Evolutionary conservation across 1,140 invertebrate genomes (phyloP).

Genomic region (Heliothis virescens): DNA sequence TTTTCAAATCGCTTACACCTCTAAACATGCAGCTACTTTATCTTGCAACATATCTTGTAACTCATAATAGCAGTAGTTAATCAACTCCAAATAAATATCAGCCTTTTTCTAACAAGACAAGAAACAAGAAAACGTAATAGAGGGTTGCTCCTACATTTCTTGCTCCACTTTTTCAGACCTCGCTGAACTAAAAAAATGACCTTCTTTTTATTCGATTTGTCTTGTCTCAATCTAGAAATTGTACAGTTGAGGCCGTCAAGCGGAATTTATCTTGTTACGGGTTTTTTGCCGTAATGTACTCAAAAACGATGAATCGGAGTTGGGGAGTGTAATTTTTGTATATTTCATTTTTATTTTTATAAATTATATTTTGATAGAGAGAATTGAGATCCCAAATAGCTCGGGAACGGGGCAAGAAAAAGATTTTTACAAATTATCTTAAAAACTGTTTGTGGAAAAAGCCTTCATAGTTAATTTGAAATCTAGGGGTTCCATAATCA

Average conservation of each 20-base stretch:
- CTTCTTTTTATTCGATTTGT: slow-evolving; percentile 35
- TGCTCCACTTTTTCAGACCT: slow-evolving; percentile 13
- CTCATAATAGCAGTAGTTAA: neutral
- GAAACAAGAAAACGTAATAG: slow-evolving; percentile 25
- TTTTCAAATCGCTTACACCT: too few relatives aligned
- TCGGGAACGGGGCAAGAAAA: too few relatives aligned
- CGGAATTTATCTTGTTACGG: slow-evolving; percentile 12
- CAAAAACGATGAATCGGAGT: neutral
- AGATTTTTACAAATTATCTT: too few relatives aligned
- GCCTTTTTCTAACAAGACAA: slow-evolving; percentile 11
- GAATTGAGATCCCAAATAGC: too few relatives aligned
- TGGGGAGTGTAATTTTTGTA: too few relatives aligned
- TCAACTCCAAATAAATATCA: slow-evolving; percentile 10
- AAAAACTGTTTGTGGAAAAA: too few relatives aligned
- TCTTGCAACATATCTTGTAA: too few relatives aligned
- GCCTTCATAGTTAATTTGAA: too few relatives aligned
- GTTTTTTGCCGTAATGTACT: neutral
- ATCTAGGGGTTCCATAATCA: too few relatives aligned
- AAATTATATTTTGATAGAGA: too few relatives aligned
- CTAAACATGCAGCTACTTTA: too few relatives aligned
- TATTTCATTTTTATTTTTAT: too few relatives aligned
- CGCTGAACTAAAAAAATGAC: slow-evolving; percentile 8
- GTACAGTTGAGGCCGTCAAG: slow-evolving; percentile 6
- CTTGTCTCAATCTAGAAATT: slow-evolving; percentile 31
- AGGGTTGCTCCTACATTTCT: slow-evolving; percentile 8